Evolutionary conservation across 2,113 vertebrate genomes (phyloP), one percentile per base, ranked within the genome.

Genomic region (Tetrax tetrax): DNA sequence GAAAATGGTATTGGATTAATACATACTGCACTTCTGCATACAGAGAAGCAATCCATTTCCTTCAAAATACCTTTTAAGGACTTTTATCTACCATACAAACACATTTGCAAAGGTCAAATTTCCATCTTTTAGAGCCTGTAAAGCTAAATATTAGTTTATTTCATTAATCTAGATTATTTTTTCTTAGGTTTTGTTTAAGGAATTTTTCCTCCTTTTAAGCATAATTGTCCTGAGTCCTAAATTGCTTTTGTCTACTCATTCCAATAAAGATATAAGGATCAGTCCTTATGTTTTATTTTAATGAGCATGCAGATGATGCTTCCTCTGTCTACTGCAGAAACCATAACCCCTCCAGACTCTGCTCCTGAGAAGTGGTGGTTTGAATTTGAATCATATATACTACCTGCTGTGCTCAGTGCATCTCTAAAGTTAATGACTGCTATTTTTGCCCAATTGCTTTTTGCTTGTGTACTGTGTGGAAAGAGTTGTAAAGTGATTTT

Each of bases 391-490:
- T 92, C 80, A 82, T 61, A 31, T 71, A 75, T 66, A 35, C 78
- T 95, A 76, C 94, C 93, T 96, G 89, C 94, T 95, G 93, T 83
- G 90, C 87, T 94, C 82, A 81, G 68, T 79, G 51, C 79, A 80
- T 91, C 72, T 96, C 57, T 61, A 88, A 66, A 92, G 90, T 91
- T 97, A 97, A 97, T 94, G 96, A 83, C 78, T 95, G 47, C 90
- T 97, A 91, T 95, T 97, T 97, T 97, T 96, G 69, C 89, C 77
- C 78, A 88, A 83, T 76, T 95, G 78, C 89, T 94, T 94, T 96
- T 80, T 94, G 83, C 79, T 89, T 93, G 57, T 94, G 68, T 91
- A 65, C 64, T 94, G 50, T 82, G 64, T 37, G 27, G 45, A 83
- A 96, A 86, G 43, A 91, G 53, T 79, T 91, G 75, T 64, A 93